Percentiles rank a stretch among this genome's conserved stretches.
These are phyloP conservation scores for Tyto alba DNA, from an alignment of 2,113 vertebrate genomes.

Conservation along the genomic window DNA sequence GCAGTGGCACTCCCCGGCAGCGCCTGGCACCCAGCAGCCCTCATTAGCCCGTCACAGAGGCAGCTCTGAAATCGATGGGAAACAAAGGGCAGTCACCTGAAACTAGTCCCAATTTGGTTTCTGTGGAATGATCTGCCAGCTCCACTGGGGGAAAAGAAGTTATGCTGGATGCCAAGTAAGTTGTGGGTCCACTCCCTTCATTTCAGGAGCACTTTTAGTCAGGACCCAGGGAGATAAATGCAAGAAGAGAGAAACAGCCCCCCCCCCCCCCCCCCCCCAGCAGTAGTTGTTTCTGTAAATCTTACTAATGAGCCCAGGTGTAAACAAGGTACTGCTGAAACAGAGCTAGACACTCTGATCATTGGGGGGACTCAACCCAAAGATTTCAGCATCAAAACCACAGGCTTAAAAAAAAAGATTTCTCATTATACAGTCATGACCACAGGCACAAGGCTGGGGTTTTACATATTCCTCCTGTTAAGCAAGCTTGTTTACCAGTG, in stretches of 20 bases:
- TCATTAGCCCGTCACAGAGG: conserved; percentile 31
- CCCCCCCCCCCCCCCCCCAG: neutral
- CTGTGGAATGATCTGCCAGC: conserved; percentile 47
- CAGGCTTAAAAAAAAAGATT: neutral
- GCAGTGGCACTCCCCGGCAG: neutral
- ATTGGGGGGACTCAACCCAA: fast-evolving
- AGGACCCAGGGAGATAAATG: neutral
- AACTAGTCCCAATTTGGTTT: conserved; percentile 41
- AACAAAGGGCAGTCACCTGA: conserved; percentile 49
- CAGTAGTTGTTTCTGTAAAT: neutral
- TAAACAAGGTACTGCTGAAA: neutral
- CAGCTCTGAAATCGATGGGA: conserved; percentile 18
- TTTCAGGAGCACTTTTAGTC: neutral
- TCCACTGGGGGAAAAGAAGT: conserved; percentile 22
- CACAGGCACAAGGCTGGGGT: neutral
- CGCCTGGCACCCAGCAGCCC: conserved; percentile 21
- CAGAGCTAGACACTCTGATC: neutral
- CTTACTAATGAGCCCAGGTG: neutral
- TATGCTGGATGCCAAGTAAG: neutral
- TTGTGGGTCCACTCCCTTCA: neutral
- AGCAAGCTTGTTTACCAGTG: neutral
- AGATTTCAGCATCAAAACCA: neutral
- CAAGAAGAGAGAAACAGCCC: neutral
- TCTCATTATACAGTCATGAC: neutral
- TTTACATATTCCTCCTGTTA: neutral